Base-by-base conservation (phyloP, 2,113 vertebrate genomes). In the Chionis minor region DNA sequence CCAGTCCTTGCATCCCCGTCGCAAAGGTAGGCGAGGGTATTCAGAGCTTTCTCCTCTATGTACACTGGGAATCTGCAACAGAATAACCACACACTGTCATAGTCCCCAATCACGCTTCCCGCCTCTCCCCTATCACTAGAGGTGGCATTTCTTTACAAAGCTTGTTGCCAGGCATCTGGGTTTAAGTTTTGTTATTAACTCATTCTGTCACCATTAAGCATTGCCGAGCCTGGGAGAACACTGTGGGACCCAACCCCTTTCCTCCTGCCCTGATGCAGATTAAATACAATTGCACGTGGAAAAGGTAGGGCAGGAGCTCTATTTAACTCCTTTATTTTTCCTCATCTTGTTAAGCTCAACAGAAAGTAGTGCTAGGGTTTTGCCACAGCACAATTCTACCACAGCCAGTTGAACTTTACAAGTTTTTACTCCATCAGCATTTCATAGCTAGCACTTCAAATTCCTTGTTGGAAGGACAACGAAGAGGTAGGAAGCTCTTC, bases 1-100 rank as follows among this genome's bases (percentile, higher is more conserved):
- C 98, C 99, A 9, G 98, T 84, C 75, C 99, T 98, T 32, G 99
- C 99, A 14, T 99, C 99, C 5, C 99, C 99, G 0, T 99, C 99
- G 4, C 99, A 99, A 51, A 99, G 98, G 88, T 98, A 98, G 22
- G 99, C 98, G 18, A 99, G 94, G 4, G 99, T 99, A 86, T 98
- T 99, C 90, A 99, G 93, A 22, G 99, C 99, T 81, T 98, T 99
- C 91, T 98, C 98, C 87, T 99, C 99, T 42, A 99, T 98, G 90
- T 93, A 98, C 79, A 99, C 97, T 0, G 97, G 96, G 8, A 98
- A 91, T 61, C 99, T 99, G 91, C 71, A 97, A 98, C 74, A 96
- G 80, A 98, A 93, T 7, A 56, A 90, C 4, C 13, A 62, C 10
- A 77, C 12, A 14, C 58, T 45, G 49, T 67, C 40, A 89, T 63